Conservation (phyloP, 2,888 invertebrate genomes). For the Osmoderma eremita region DNA sequence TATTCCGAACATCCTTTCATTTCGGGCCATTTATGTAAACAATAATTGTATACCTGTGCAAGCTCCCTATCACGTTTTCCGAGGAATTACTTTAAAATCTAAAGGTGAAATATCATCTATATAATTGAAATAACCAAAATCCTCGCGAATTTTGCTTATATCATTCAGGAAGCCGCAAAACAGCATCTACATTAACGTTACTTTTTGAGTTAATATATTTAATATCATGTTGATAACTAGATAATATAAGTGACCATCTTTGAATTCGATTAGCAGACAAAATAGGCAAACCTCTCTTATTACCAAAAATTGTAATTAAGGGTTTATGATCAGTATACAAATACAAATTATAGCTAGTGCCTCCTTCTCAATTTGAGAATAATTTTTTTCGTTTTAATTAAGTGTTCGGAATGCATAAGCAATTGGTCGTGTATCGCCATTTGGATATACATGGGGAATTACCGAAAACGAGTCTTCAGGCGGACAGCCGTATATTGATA, state of each 20-base stretch:
- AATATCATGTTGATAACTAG: slow-evolving; percentile 31
- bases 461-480: no score
- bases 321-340: slow-evolving; percentile 40
- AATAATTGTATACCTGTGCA: background rate
- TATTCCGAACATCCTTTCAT: background rate
- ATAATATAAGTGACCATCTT: slow-evolving; percentile 38
- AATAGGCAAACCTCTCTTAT: slow-evolving; percentile 32
- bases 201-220: slow-evolving; percentile 37
- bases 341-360: slow-evolving; percentile 39
- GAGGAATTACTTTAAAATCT: background rate
- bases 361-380: slow-evolving; percentile 43
- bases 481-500: no score
- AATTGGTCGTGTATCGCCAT: slow-evolving; percentile 56
- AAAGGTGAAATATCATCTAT: background rate
- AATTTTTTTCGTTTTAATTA: slow-evolving; percentile 51
- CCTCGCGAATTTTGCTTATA: no score
- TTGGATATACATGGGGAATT: slow-evolving; percentile 53
- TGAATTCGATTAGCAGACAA: slow-evolving; percentile 32
- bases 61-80: background rate
- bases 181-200: slow-evolving; percentile 32
- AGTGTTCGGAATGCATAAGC: slow-evolving; percentile 57
- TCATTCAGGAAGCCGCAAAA: no score
- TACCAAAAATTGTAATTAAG: slow-evolving; percentile 34
- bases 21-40: slow-evolving; percentile 10
- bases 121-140: background rate